These are phyloP conservation scores for Lordiphosa andalusiaca DNA, from an alignment of 2,888 invertebrate species.

Conservation along the genomic window DNA sequence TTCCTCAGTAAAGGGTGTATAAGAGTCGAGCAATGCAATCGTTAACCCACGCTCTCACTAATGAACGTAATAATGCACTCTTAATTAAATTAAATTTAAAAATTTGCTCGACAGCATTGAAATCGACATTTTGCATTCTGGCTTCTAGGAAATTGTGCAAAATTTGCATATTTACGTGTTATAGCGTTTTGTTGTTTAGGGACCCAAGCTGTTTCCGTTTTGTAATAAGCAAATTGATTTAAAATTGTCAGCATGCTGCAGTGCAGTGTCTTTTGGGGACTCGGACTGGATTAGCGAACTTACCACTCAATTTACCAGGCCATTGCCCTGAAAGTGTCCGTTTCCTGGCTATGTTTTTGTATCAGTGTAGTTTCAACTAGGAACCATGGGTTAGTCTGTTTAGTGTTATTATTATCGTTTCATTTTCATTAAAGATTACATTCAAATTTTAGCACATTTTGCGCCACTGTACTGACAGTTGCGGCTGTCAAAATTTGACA, in stretches of 20 bases:
- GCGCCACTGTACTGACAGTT: constrained; percentile 67
- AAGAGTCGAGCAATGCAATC: too few relatives aligned
- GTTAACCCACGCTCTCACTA: background rate
- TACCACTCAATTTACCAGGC: constrained; percentile 53
- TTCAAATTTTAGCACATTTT: constrained; percentile 26
- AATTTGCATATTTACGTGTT: constrained; percentile 55
- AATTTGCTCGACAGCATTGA: constrained; percentile 25
- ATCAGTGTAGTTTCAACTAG: constrained; percentile 59
- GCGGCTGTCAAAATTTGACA: constrained; percentile 64
- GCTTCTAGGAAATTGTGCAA: constrained; percentile 35
- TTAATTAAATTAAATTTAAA: constrained; percentile 75
- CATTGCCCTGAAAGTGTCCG: constrained; percentile 33
- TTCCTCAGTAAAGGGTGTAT: too few relatives aligned
- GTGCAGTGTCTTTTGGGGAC: constrained; percentile 28
- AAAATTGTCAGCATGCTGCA: constrained; percentile 58
- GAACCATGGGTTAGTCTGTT: constrained; percentile 57
- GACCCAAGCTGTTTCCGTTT: constrained; percentile 32
- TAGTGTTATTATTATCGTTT: constrained; percentile 9
- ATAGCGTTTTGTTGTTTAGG: constrained; percentile 39
- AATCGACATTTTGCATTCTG: constrained; percentile 55
- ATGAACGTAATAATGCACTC: constrained; percentile 69
- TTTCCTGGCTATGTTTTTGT: constrained; percentile 24
- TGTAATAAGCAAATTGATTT: constrained; percentile 66
- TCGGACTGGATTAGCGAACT: constrained; percentile 7
- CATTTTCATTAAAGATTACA: constrained; percentile 23